Evolutionary conservation across 2,797 vertebrate species (phyloP), one percentile per base, ranked within the genome.

Genomic region (Scarus forsteni): DNA sequence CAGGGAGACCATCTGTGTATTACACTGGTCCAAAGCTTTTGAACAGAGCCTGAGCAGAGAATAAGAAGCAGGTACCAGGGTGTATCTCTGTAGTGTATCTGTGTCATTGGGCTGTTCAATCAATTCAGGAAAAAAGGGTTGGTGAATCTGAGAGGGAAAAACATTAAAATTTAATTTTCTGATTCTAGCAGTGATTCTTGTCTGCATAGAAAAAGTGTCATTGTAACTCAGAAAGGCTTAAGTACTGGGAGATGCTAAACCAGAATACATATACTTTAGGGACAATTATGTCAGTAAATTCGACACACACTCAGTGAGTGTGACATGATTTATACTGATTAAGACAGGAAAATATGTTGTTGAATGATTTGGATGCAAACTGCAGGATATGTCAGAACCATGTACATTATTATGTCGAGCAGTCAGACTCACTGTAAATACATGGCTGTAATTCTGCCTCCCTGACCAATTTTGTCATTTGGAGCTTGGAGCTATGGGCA

Each of bases 1-100:
- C 75, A 74, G 89, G 65, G 92, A 89, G 79, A 85, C 94, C 93
- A 94, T 95, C 93, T 95, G 94, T 88, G 89, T 60, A 42, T 68
- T 65, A 62, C 58, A 73, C 50, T 49, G 34, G 52, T 87, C 88
- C 87, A 90, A 89, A 86, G 56, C 55, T 46, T 82, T 57, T 79
- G 49, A 63, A 69, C 70, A 58, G 57, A 16, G 75, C 60, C 54
- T 66, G 77, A 81, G 55, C 76, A 69, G 70, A 81, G 74, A 76
- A 35, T 44, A 66, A 67, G 63, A 69, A 73, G 77, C 82, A 76
- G 83, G 70, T 84, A 80, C 27, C 46, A 78, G 48, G 39, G 44
- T n/a, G 40, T 50, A 13, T 56, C 61, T 55, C 65, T 70, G 46
- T 58, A 74, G 65, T 48, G 66, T 62, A 68, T 75, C 57, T 79